Conservation (phyloP, 2,797 vertebrate species). For the Schizopygopsis pylzovi region DNA sequence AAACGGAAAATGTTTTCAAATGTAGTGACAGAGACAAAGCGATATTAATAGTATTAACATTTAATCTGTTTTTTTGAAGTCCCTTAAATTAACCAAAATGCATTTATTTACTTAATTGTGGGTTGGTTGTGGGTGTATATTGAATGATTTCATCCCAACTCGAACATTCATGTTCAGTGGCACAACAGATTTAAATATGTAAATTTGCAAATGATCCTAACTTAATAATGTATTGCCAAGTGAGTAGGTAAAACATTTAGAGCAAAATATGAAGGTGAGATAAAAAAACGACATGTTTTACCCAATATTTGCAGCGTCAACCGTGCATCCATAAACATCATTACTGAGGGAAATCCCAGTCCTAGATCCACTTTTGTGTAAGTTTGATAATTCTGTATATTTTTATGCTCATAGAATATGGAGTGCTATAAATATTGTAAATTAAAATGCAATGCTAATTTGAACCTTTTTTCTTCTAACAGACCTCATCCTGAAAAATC, state of each 20-base stretch:
- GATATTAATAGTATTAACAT: not conserved
- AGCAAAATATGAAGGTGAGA: not conserved
- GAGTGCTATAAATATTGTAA: not conserved
- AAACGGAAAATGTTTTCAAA: not conserved
- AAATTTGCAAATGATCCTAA: not conserved
- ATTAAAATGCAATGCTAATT: constrained; percentile 1
- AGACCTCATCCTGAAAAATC: constrained; percentile 51
- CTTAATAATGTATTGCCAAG: not conserved
- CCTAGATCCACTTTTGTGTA: constrained; percentile 10
- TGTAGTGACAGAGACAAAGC: not conserved
- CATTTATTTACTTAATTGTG: not conserved
- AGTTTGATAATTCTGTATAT: not conserved
- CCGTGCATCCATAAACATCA: constrained; percentile 40
- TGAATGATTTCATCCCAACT: not conserved
- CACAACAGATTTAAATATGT: not conserved
- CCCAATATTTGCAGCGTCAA: constrained; percentile 40
- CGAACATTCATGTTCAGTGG: not conserved
- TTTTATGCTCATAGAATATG: not conserved
- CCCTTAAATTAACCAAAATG: not conserved
- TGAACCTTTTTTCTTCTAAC: constrained; percentile 29
- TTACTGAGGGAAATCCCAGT: constrained; percentile 27
- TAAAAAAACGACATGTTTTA: not conserved
- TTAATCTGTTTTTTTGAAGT: not conserved
- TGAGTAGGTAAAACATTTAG: not conserved
- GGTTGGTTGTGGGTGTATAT: not conserved